phyloP scores from a whole-genome alignment of 2,888 invertebrate species.

The Idaea straminata region DNA sequence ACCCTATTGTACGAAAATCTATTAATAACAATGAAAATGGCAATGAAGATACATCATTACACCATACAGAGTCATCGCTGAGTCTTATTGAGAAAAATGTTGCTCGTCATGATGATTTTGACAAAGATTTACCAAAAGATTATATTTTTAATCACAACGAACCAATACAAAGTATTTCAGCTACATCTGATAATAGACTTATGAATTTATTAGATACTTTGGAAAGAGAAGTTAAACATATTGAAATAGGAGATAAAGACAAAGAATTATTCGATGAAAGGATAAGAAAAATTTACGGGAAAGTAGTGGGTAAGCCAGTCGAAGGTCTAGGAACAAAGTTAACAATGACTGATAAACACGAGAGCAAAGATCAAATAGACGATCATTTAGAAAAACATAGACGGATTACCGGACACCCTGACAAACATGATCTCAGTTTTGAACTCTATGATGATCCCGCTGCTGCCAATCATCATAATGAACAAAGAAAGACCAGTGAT shows the following conservation, averaged over 20 bases:
- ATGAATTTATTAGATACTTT: slow-evolving; percentile 52
- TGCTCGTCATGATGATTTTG: not conserved
- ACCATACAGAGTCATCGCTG: not conserved
- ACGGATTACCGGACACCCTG: slow-evolving; percentile 10
- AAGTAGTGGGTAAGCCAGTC: slow-evolving; percentile 37
- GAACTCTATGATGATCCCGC: slow-evolving; percentile 14
- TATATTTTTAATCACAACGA: not conserved
- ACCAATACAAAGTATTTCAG: slow-evolving; percentile 25
- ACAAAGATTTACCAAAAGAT: not conserved
- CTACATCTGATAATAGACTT: slow-evolving; percentile 46
- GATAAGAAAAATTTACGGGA: slow-evolving; percentile 58
- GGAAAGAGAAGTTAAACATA: slow-evolving; percentile 54
- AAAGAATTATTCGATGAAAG: slow-evolving; percentile 58
- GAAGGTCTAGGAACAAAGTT: slow-evolving; percentile 14
- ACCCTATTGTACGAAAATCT: slow-evolving; percentile 8
- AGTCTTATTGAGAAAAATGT: slow-evolving; percentile 5
- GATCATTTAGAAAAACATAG: slow-evolving; percentile 9
- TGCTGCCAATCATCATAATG: slow-evolving; percentile 14
- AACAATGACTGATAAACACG: slow-evolving; percentile 7
- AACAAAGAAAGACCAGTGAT: slow-evolving; percentile 16
- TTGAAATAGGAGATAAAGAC: slow-evolving; percentile 44
- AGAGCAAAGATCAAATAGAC: not conserved
- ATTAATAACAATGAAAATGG: not conserved
- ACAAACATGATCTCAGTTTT: slow-evolving; percentile 17
- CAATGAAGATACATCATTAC: not conserved